These are phyloP conservation scores for Coilia nasus DNA, from an alignment of 2,797 vertebrate species.

Conservation along the genomic window DNA sequence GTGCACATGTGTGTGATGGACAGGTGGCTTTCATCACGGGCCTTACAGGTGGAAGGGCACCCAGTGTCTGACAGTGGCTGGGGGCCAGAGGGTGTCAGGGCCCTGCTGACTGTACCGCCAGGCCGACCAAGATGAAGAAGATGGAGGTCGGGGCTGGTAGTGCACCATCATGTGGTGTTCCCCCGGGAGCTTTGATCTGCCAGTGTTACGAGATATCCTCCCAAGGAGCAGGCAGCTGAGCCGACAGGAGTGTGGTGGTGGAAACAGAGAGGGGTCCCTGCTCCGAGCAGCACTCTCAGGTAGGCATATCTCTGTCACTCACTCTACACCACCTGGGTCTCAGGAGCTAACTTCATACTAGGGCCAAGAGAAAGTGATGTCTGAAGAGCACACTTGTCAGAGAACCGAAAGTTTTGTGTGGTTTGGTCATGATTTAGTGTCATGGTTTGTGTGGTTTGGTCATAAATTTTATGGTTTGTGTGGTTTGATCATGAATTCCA, in stretches of 20 bases:
- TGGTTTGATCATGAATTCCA: neutral
- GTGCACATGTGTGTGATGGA: neutral
- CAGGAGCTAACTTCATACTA: neutral
- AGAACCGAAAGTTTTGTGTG: neutral
- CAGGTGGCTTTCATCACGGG: neutral
- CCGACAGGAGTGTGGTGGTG: neutral
- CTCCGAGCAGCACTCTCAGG: neutral
- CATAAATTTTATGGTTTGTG: neutral
- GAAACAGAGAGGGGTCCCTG: conserved; percentile 6
- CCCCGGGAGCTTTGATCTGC: neutral
- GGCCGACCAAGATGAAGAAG: neutral
- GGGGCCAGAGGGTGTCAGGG: conserved; percentile 3
- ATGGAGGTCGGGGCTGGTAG: neutral
- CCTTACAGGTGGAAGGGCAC: neutral
- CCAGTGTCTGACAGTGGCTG: neutral
- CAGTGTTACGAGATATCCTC: neutral
- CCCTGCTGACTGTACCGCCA: neutral
- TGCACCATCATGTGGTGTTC: neutral
- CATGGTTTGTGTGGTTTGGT: neutral
- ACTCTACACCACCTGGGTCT: neutral
- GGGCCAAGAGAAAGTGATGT: neutral
- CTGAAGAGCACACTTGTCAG: neutral
- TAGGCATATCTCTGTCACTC: conserved; percentile 1
- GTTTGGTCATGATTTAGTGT: too few relatives aligned
- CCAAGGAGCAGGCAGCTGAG: neutral